Evolutionary conservation across 2,888 invertebrate genomes (phyloP).

Genomic region (Eupithecia subumbrata): DNA sequence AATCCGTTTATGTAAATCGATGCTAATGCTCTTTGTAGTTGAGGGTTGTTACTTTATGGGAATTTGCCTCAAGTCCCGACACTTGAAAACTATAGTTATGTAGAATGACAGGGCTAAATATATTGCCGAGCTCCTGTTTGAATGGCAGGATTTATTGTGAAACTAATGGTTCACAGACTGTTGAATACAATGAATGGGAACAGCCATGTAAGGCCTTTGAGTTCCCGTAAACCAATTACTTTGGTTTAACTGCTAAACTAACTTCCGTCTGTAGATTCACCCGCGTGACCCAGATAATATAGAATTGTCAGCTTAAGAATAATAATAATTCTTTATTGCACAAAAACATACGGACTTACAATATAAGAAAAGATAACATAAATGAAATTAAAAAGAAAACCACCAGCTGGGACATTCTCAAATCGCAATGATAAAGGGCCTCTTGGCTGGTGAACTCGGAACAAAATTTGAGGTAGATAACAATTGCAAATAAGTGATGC

Average conservation of each 20-base stretch:
- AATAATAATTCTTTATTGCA: no score
- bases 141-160: constrained; percentile 36
- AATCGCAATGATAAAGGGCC: no score
- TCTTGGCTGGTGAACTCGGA: no score
- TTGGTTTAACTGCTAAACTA: constrained; percentile 9
- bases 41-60: constrained; percentile 47
- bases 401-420: no score
- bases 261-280: background rate
- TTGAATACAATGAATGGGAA: constrained; percentile 32
- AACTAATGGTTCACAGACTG: constrained; percentile 37
- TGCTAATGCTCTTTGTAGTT: constrained; percentile 63
- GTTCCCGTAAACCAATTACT: constrained; percentile 19
- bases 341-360: no score
- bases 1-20: constrained; percentile 76
- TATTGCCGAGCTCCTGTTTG: constrained; percentile 32
- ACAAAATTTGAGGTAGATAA: no score
- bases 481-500: no score
- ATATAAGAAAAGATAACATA: no score
- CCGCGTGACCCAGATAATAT: background rate
- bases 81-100: constrained; percentile 33
- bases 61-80: constrained; percentile 34
- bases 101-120: constrained; percentile 35
- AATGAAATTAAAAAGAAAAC: no score
- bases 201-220: constrained; percentile 27
- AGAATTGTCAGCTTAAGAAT: background rate